Evolutionary conservation across 1,140 invertebrate species (phyloP).

Genomic region (Drosophila ambigua): DNA sequence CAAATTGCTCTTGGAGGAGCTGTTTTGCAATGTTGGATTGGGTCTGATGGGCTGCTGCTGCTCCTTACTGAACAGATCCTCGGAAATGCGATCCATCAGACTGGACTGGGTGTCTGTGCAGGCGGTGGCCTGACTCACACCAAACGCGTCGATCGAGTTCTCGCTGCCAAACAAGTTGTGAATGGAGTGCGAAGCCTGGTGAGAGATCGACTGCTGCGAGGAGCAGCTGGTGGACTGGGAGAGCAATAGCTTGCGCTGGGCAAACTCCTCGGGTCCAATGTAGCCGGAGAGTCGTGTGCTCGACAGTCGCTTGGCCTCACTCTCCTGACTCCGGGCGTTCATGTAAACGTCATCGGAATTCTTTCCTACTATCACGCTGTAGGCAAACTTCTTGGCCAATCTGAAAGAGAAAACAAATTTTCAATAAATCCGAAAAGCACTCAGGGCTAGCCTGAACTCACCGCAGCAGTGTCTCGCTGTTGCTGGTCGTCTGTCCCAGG

Average conservation of each 20-base stretch:
- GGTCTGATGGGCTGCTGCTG: constrained; percentile 49
- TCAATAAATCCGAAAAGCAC: background rate
- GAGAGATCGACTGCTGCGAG: constrained; percentile 25
- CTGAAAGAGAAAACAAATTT: constrained; percentile 30
- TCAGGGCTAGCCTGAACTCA: constrained; percentile 9
- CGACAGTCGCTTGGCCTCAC: constrained; percentile 58
- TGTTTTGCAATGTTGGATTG: constrained; percentile 67
- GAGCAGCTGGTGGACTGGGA: constrained; percentile 31
- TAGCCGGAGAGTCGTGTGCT: constrained; percentile 74
- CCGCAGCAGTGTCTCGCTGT: constrained; percentile 83
- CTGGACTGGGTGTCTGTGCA: constrained; percentile 54
- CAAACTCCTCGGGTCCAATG: constrained; percentile 78
- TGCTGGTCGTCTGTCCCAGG: constrained; percentile 71
- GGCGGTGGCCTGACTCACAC: constrained; percentile 44
- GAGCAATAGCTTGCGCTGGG: constrained; percentile 61
- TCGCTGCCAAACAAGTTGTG: constrained; percentile 71
- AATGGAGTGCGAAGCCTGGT: constrained; percentile 35
- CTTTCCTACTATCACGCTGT: constrained; percentile 85
- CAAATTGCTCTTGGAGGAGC: constrained; percentile 81
- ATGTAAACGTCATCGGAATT: constrained; percentile 84
- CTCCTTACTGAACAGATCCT: constrained; percentile 58
- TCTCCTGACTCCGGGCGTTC: constrained; percentile 73
- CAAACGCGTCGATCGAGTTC: constrained; percentile 70
- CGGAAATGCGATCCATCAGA: constrained; percentile 63
- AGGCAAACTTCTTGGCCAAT: constrained; percentile 86